A percentile compares a stretch with the other conserved stretches of the same genome.
Conservation (phyloP, 2,888 invertebrate species). For the Vanessa cardui region DNA sequence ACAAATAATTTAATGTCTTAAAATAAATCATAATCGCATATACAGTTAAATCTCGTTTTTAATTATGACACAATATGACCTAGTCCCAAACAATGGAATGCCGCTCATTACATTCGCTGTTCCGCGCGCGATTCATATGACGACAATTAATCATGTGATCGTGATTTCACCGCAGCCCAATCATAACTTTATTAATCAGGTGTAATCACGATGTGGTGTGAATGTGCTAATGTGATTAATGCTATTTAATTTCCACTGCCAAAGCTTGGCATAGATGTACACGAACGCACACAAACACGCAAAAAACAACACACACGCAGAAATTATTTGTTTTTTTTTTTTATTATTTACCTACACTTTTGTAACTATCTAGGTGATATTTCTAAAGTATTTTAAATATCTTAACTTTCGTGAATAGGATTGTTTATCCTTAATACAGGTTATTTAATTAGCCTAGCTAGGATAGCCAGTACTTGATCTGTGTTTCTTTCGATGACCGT, state of each 20-base stretch:
- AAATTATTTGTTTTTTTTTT: no score
- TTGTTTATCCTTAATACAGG: no score
- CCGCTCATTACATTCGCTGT: conserved; percentile 21
- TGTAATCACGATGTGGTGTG: conserved; percentile 65
- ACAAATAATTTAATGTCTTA: no score
- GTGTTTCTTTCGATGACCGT: no score
- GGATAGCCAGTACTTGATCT: no score
- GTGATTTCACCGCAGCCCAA: conserved; percentile 54
- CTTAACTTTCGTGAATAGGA: no score
- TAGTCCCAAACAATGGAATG: conserved; percentile 4
- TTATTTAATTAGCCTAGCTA: no score
- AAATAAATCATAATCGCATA: not conserved
- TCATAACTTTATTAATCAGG: conserved; percentile 59
- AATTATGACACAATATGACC: not conserved
- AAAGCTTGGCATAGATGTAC: not conserved
- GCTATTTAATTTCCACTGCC: conserved; percentile 41
- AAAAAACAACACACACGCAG: no score
- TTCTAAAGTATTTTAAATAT: no score
- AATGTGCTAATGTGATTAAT: conserved; percentile 79
- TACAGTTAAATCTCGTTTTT: not conserved
- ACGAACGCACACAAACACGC: no score
- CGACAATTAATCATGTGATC: conserved; percentile 64
- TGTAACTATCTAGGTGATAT: no score
- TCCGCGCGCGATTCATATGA: conserved; percentile 20
- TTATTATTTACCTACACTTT: no score